Evolutionary conservation across 2,797 vertebrate species (phyloP), one percentile per base, ranked within the genome.

Genomic region (Schizopygopsis malacanthus): DNA sequence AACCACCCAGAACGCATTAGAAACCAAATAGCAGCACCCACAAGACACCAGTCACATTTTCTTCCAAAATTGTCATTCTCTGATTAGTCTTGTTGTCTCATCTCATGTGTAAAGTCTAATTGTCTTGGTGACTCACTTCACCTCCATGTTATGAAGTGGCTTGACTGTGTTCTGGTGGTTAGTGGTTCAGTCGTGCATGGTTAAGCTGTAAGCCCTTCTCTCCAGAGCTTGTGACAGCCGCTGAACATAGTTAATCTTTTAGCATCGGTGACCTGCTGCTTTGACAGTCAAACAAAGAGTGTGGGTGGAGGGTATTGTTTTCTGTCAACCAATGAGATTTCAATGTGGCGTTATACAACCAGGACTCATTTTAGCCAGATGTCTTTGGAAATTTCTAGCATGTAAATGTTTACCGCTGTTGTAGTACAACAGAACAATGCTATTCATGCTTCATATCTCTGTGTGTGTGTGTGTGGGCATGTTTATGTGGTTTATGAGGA

Each of bases 221-320:
- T 56, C 47, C 37, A 28, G 72, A 69, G 33, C 52, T 72, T 47
- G 41, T 61, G 65, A 79, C 77, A 61, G 67, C 69, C 16, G 1
- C 22, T 75, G 78, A 73, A 65, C 56, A 28, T 52, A 81, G 78
- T 85, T 81, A 75, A 85, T 85, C 84, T 85, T 85, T 80, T 28
- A 65, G 43, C 25, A 56, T 16, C 52, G 52, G 28, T 84, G 76
- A 73, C 78, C 70, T 45, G 84, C 84, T 85, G 84, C 84, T 81
- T 80, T 81, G 78, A 87, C 75, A 71, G 65, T 79, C 75, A 81
- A 79, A 78, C 73, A 83, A 83, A 52, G 52, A 37, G 41, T 47
- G 45, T 81, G 25, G 59, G 47, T 15, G 77, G 37, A 85, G 50
- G 16, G 56, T 37, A 65, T 73, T 85, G 76, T 85, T 72, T 75